Conservation (phyloP, 2,113 vertebrate species). For the Otis tarda region DNA sequence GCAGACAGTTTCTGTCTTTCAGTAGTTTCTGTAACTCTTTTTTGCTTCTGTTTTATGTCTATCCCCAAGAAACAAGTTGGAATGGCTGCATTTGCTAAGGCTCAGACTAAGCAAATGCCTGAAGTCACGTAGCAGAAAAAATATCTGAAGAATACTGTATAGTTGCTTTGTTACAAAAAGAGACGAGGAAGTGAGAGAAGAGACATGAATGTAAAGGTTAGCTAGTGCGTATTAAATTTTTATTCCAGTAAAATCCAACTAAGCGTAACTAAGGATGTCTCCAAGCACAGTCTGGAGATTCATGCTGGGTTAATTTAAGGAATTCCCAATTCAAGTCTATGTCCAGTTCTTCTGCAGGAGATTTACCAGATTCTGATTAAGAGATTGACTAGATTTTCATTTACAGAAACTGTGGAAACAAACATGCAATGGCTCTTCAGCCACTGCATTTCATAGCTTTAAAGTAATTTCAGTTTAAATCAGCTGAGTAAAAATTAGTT, state of each 20-base stretch:
- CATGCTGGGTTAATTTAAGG: neutral
- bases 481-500: neutral
- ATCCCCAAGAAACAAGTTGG: neutral
- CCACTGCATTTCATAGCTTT: neutral
- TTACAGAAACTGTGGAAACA: neutral
- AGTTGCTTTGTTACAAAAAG: neutral
- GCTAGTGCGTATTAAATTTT: neutral
- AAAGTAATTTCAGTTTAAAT: neutral
- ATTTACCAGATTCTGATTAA: neutral
- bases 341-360: neutral
- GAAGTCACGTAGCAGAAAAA: neutral
- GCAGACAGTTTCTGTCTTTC: conserved; percentile 26
- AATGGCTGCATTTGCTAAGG: neutral
- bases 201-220: neutral
- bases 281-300: neutral
- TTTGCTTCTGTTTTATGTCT: neutral
- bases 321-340: neutral
- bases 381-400: neutral
- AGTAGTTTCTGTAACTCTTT: neutral
- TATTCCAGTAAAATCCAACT: neutral
- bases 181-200: neutral
- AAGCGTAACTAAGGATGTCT: neutral
- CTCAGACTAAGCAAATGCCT: neutral
- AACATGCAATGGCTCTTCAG: neutral
- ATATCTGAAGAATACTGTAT: neutral